Conservation (phyloP, 2,888 invertebrate genomes). For the Hypena proboscidalis region DNA sequence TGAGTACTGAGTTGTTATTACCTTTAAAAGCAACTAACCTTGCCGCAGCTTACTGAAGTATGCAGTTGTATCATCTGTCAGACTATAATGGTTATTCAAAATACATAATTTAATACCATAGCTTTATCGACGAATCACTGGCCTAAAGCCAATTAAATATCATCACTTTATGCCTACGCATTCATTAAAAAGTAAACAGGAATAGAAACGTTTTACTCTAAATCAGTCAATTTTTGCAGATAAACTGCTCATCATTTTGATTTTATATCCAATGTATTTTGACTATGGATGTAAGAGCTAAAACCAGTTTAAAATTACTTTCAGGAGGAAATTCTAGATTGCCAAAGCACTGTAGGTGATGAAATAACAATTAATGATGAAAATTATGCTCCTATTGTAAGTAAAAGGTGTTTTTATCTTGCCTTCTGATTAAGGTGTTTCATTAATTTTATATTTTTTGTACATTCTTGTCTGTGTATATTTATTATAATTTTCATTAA, state of each 20-base stretch:
- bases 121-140: constrained; percentile 19
- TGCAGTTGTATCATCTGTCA: constrained; percentile 12
- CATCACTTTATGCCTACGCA: constrained; percentile 14
- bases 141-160: constrained; percentile 24
- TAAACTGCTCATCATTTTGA: no score
- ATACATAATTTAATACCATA: constrained; percentile 18
- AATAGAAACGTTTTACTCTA: neutral
- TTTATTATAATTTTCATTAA: no score
- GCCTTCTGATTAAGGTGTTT: no score
- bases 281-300: no score
- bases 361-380: neutral
- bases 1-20: no score
- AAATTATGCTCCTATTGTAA: neutral
- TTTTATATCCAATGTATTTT: no score
- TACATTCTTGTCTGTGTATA: no score
- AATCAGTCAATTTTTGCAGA: constrained; percentile 1
- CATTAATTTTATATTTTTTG: no score
- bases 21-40: no score
- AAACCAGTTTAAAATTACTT: no score
- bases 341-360: neutral
- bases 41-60: no score
- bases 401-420: no score
- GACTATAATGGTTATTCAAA: constrained; percentile 27
- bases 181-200: constrained; percentile 11
- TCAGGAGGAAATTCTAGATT: neutral